Evolutionary conservation across 2,797 vertebrate species (phyloP), one percentile per base, ranked within the genome.

Genomic region (Myotis findleyi): DNA sequence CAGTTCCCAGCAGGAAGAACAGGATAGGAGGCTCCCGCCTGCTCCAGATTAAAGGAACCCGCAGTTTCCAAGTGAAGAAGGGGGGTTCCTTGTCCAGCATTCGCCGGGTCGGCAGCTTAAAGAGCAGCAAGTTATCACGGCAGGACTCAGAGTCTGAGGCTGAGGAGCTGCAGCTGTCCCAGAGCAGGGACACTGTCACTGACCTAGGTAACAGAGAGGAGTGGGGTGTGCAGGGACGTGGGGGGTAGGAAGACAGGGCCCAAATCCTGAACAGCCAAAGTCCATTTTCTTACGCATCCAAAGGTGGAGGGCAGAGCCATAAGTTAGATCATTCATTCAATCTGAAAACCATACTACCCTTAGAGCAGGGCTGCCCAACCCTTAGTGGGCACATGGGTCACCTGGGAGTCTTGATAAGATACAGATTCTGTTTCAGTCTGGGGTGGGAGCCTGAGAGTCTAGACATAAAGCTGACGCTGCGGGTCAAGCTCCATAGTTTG

Each of bases 131-230:
- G 98, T 98, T 99, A 98, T 99, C 99, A 97, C 99, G 99, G 96
- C 99, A 99, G 98, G 99, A 99, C 98, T 99, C 99, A 1, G 99
- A 99, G 98, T 99, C 99, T 36, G 99, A 99, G 98, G 99, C 99
- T 97, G 99, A 99, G 85, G 99, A 99, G 94, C 99, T 99, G 94
- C 98, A 99, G 98, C 99, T 99, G 98, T 99, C 99, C 94, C 99
- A 99, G 98, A 99, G 99, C 99, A 99, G 99, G 98, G 99, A 99
- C 99, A 99, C 99, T 36, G 99, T 99, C 94, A 99, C 99, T 90
- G 99, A 99, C 98, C 99, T 99, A 97, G 99, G 99, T 99, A 99
- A 98, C 98, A 98, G 97, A 98, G 98, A 98, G n/a, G 88, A 98
- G 98, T 59, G 93, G 98, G 98, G 97, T 91, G 98, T 92, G 97